Base-by-base conservation (phyloP, 2,888 invertebrate genomes). In the Lottia scabra region DNA sequence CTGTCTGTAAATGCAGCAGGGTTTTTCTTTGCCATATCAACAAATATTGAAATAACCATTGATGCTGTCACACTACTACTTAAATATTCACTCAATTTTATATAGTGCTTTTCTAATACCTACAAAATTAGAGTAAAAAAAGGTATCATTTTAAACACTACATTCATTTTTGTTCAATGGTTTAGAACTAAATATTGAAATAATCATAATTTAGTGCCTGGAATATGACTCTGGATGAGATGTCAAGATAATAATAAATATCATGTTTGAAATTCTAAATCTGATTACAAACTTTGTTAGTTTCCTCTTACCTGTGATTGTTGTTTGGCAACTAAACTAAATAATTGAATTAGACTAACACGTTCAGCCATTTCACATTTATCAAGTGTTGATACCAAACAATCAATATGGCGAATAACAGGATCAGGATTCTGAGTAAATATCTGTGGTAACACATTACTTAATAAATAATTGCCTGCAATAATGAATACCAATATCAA, bases 361-460 rank as follows among this genome's bases (percentile, higher is more conserved):
- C 95, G 94, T 90, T 97, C 97, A 78, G 95, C 93, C 74, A 93
- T 93, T 86, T 96, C 96, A 86, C 96, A 96, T 82, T 93, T 94
- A 0, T 94, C 94, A 68, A 97, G 90, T 16, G 96, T 91, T 0
- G 93, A 93, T 0, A 96, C 94, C 48, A 98, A 91, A 2, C 95
- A 94, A 88, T 95, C 93, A 2, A 95, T 93, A 89, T 96, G 95
- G 8, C 94, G 95, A 81, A 96, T 94, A 27, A 97, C 92, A 0
- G 95, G 94, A 83, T 95, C 95, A 2, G 94, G 94, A 65, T 96
- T 95, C 26, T 96, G 95, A 84, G 94, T 94, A 89, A 97, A 97
- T 56, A 97, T 93, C 90, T 96, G 96, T 0, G 96, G 96, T 76
- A 98, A 92, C 56, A 97, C 96, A 67, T 96, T 92, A 77, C 96